Evolutionary conservation across 2,797 vertebrate species (phyloP).

Genomic region (Synanceia verrucosa): DNA sequence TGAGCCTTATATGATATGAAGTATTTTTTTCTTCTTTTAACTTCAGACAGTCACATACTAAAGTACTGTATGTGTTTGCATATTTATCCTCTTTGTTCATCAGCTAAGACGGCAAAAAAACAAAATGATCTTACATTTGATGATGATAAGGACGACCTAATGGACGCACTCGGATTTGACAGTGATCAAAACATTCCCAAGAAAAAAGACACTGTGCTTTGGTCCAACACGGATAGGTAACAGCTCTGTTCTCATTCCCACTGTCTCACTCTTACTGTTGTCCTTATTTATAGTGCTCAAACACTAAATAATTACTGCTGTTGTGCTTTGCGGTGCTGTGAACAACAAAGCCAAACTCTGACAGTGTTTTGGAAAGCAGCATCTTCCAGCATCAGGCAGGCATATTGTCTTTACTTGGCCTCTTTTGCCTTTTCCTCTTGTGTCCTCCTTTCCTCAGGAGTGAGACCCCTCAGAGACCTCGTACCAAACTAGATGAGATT

Average conservation of each 20-base stretch:
- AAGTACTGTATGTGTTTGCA: not conserved
- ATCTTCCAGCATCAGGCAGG: not conserved
- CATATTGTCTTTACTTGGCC: not conserved
- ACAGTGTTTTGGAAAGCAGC: conserved; percentile 5
- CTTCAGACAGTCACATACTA: not conserved
- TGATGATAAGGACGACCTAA: conserved; percentile 85
- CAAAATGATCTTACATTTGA: conserved; percentile 82
- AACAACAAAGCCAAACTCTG: conserved; percentile 12
- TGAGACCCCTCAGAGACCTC: conserved; percentile 79
- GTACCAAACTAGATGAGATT: conserved; percentile 88
- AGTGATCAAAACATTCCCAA: conserved; percentile 63
- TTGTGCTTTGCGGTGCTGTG: conserved; percentile 19
- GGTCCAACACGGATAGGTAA: conserved; percentile 74
- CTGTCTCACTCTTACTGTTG: conserved; percentile 12
- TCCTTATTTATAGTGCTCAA: conserved; percentile 46
- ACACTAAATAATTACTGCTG: conserved; percentile 56
- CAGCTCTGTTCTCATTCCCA: conserved; percentile 3
- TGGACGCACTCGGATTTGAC: conserved; percentile 86
- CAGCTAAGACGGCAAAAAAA: conserved; percentile 64
- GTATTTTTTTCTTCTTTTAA: not conserved
- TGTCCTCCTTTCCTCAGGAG: conserved; percentile 51
- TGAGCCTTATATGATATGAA: conserved; percentile 5
- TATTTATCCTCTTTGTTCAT: conserved; percentile 9
- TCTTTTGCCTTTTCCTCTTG: not conserved
- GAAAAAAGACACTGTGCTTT: conserved; percentile 56